Evolutionary conservation across 23 tunicate genomes (phyloP).

Genomic region (Trididemnum miniatum): DNA sequence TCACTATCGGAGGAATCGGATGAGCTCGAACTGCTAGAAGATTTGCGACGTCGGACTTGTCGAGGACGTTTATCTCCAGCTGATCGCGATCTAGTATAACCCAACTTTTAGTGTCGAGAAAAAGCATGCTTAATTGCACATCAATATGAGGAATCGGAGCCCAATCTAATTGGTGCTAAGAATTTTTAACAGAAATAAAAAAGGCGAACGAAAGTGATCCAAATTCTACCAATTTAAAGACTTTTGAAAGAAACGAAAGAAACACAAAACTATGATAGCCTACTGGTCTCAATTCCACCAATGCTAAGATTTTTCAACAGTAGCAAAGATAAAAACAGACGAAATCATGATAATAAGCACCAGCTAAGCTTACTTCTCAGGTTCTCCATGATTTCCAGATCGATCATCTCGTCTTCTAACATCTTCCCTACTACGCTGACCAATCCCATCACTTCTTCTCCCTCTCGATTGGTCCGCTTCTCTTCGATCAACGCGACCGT

Average conservation of each 20-base stretch:
- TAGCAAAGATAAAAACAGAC: background rate
- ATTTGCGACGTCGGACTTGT: slow-evolving; percentile 23
- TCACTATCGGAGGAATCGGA: slow-evolving; percentile 23
- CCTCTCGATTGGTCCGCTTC: background rate
- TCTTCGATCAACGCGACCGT: background rate
- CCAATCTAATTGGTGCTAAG: too few species aligned
- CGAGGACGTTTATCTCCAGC: background rate
- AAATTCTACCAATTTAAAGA: too few species aligned
- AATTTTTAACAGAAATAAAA: background rate
- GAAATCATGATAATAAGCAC: background rate
- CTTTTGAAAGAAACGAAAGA: too few species aligned
- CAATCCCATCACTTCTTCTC: background rate
- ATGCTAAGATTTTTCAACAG: background rate
- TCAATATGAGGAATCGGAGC: background rate
- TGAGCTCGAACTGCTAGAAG: slow-evolving; percentile 23
- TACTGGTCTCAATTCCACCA: too few species aligned
- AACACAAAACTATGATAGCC: background rate
- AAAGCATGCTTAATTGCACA: background rate
- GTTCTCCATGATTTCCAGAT: background rate
- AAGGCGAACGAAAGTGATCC: too few species aligned
- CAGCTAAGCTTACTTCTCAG: slow-evolving; percentile 11
- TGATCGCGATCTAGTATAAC: background rate
- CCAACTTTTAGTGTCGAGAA: background rate
- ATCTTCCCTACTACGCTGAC: slow-evolving; percentile 31
- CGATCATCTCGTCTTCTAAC: slow-evolving; percentile 15